Evolutionary conservation across 2,797 vertebrate genomes (phyloP).

Genomic region (Trachurus trachurus): DNA sequence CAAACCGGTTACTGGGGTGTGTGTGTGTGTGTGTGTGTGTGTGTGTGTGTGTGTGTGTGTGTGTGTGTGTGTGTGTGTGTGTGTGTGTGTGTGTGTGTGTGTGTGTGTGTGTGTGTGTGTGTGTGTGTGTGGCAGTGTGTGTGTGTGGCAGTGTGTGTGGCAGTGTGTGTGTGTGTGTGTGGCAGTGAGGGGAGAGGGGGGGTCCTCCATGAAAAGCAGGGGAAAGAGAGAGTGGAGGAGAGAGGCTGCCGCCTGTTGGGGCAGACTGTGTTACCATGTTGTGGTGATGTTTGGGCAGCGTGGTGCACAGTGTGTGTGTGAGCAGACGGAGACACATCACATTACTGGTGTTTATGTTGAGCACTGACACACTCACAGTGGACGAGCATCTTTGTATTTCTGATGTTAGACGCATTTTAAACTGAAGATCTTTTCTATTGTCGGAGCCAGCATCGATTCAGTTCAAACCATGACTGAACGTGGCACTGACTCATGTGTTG

Average conservation of each 20-base stretch:
- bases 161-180: constrained; percentile 6
- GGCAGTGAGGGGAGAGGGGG: neutral
- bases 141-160: neutral
- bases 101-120: neutral
- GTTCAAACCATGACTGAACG: neutral
- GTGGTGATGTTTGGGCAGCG: constrained; percentile 35
- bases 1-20: constrained; percentile 86
- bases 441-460: constrained; percentile 14
- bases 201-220: constrained; percentile 44
- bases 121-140: neutral
- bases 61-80: too few relatives aligned
- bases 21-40: constrained; percentile 8
- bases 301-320: constrained; percentile 7
- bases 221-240: constrained; percentile 45
- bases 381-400: neutral
- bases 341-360: neutral
- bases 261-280: constrained; percentile 46
- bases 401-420: neutral
- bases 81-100: too few relatives aligned
- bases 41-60: too few relatives aligned
- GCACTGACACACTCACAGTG: neutral
- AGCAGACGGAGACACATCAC: neutral
- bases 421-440: neutral
- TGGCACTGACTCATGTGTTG: constrained; percentile 1
- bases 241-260: constrained; percentile 68